Evolutionary conservation across 1,140 invertebrate species (phyloP), one percentile per base, ranked within the genome.

Genomic region (Drosophila simulans): DNA sequence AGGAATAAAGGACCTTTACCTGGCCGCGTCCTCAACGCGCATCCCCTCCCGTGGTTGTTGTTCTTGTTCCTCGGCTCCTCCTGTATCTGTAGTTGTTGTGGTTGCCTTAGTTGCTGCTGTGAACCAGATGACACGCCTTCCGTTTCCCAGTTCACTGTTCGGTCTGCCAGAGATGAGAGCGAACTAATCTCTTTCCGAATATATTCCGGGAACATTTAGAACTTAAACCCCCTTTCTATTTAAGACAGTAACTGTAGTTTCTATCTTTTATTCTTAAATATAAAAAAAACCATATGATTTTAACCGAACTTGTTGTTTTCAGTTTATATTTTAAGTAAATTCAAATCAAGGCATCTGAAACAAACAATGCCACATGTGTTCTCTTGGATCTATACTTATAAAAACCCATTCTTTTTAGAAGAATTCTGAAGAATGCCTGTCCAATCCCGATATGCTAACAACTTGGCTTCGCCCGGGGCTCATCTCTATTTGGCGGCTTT

Each of bases 11-110:
- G 71, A 77, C 59, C 39, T 63, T 59, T 59, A 59, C 76, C 77
- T 83, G 62, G 34, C 51, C 62, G 79, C 79, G 70, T 56, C 77
- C 77, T 74, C 68, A 85, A 70, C 72, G 68, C 66, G 51, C 37
- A 46, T 76, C 60, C 42, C 42, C 20, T 3, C 51, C 53, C 53
- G 49, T 49, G 22, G 64, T 77, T 62, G 27, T 46, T 76, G 35
- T 68, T 52, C 15, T 60, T 65, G 45, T 55, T 31, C 31, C 31
- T 31, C 7, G 34, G 37, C 55, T 58, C 17, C 40, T 39, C 22
- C 34, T 64, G 42, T 37, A 37, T 65, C 40, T 68, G 22, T 31
- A 40, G 53, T 22, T 57, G 42, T 12, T 39, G 48, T 42, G 37
- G 42, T 45, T 54, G 49, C 43, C 55, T 54, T 71, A 15, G 56